phyloP scores from a whole-genome alignment of 92 coral and sea anemone species.

The Umimayanthus chanpuru region DNA sequence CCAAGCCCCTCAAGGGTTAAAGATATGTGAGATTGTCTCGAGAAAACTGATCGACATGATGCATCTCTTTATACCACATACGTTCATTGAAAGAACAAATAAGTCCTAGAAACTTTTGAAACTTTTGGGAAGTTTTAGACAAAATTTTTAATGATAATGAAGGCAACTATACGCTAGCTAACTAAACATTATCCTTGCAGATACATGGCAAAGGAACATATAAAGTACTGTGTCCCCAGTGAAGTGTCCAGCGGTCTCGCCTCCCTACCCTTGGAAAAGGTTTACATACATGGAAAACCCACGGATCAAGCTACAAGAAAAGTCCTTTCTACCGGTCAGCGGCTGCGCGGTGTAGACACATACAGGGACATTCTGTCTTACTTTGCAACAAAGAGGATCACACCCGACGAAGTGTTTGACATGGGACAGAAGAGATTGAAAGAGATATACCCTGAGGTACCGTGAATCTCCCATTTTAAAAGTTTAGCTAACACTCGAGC shows the following conservation, averaged over 20 bases:
- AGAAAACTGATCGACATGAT: too few species aligned
- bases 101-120: too few species aligned
- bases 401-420: constrained; percentile 45
- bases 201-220: constrained; percentile 48
- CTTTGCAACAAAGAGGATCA: constrained; percentile 47
- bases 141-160: too few species aligned
- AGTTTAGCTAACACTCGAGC: neutral
- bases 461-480: too few species aligned
- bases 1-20: too few species aligned
- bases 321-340: constrained; percentile 45
- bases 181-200: neutral
- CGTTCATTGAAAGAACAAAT: too few species aligned
- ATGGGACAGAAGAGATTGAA: constrained; percentile 44
- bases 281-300: constrained; percentile 42
- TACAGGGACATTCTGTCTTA: constrained; percentile 47
- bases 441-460: constrained; percentile 55
- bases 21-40: too few species aligned
- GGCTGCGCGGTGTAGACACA: constrained; percentile 12
- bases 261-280: constrained; percentile 39
- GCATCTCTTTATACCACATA: too few species aligned
- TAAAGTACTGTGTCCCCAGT: constrained; percentile 59
- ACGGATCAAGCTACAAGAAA: constrained; percentile 34
- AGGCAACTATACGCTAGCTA: too few species aligned
- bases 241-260: constrained; percentile 55
- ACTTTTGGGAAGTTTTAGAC: too few species aligned